phyloP scores from a whole-genome alignment of 2,888 invertebrate species.

The Pterostichus madidus region DNA sequence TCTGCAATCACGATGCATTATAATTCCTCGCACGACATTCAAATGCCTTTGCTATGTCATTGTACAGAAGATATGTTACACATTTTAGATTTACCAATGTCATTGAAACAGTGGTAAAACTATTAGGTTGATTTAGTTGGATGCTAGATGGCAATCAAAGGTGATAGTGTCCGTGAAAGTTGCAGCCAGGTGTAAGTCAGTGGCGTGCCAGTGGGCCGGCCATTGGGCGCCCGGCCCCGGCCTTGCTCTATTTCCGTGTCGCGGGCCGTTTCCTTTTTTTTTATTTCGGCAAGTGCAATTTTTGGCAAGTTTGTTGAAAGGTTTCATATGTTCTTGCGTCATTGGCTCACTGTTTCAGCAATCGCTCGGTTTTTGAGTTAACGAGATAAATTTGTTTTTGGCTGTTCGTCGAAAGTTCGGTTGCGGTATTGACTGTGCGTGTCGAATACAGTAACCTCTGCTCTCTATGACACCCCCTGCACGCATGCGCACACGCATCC shows the following conservation, averaged over 20 bases:
- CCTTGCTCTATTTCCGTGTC: slow-evolving; percentile 57
- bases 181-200: slow-evolving; percentile 14
- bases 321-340: slow-evolving; percentile 64
- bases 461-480: neutral
- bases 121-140: neutral
- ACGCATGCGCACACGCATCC: neutral
- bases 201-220: slow-evolving; percentile 12
- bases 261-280: slow-evolving; percentile 40
- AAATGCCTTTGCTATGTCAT: neutral
- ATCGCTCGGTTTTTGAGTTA: slow-evolving; percentile 43
- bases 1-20: too few relatives aligned
- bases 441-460: slow-evolving; percentile 16
- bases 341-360: slow-evolving; percentile 48
- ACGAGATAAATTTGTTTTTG: slow-evolving; percentile 53
- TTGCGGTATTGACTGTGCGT: slow-evolving; percentile 56
- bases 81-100: too few relatives aligned
- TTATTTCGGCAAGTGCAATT: slow-evolving; percentile 63
- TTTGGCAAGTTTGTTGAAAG: slow-evolving; percentile 65
- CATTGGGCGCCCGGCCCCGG: neutral
- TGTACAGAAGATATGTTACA: too few relatives aligned
- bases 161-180: neutral
- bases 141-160: neutral
- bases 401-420: slow-evolving; percentile 48
- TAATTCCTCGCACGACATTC: neutral
- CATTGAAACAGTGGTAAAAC: neutral